Base-by-base conservation (phyloP, 2,797 vertebrate genomes). In the Poliocrania exsul region DNA sequence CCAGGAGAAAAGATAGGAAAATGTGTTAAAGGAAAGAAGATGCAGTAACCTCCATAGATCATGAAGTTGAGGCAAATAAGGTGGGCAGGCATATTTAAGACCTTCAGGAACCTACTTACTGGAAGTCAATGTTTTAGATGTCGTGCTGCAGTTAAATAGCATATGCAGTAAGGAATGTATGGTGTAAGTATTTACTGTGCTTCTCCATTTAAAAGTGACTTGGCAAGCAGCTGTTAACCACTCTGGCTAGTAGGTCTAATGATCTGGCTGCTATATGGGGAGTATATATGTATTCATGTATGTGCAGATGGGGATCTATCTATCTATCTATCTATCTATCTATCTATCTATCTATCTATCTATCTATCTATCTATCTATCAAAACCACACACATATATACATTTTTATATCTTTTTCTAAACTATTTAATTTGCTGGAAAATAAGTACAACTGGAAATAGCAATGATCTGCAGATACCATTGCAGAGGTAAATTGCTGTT, bases 281-380 rank as follows among this genome's bases (percentile, higher is more conserved):
- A 49, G 8, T 33, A 8, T 46, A 37, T 46, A 8, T 44, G 8
- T 42, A 15, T 61, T 44, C 10, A 3, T 66, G 10, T 47, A 2
- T 57, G 4, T 53, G 11, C 13, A 15, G 2, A 3, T 2, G 1
- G 16, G 8, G 7, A 38, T 47, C 12, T n/a, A 7, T 53, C 16
- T 23, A 7, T 38, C n/a, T n/a, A 56, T 2, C 35, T 10, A 11
- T 15, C n/a, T 21, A 44, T 57, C 16, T n/a, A 6, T 40, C 38
- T 33, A 35, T 4, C 35, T 7, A 8, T 15, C n/a, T 15, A 25
- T 57, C 17, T 29, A 7, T 54, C 13, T 29, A 5, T 53, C 16
- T 23, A 7, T 38, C 40, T 42, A 35, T 4, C 25, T 8, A 12
- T 16, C n/a, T 23, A n/a, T 57, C 17, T n/a, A 8, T 42, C 40